Evolutionary conservation across 2,888 invertebrate species (phyloP).

Genomic region (Byasa hedistus): DNA sequence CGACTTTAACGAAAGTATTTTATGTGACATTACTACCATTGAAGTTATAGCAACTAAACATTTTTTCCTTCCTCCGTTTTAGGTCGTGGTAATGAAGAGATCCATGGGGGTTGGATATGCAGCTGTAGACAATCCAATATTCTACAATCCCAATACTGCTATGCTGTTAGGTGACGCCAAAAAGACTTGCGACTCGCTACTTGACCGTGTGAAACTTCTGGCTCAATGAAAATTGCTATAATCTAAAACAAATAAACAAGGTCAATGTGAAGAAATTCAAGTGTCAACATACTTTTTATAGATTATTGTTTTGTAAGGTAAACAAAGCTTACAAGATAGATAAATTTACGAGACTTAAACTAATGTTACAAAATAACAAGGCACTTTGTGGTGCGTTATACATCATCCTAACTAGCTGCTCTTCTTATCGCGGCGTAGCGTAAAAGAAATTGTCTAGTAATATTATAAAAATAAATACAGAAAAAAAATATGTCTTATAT

Average conservation of each 20-base stretch:
- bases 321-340: not conserved
- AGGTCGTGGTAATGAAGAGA: conserved; percentile 95
- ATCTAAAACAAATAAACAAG: not conserved
- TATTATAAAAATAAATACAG: no score
- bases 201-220: conserved; percentile 81
- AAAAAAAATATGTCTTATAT: no score
- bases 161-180: conserved; percentile 95
- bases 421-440: no score
- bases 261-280: not conserved
- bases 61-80: conserved; percentile 6
- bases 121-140: conserved; percentile 95
- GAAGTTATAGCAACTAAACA: no score
- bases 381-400: not conserved
- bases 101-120: conserved; percentile 94
- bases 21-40: no score
- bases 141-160: conserved; percentile 92
- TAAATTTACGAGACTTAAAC: not conserved
- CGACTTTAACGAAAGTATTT: no score
- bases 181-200: conserved; percentile 91
- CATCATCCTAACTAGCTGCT: not conserved
- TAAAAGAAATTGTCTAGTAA: no score
- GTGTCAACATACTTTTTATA: not conserved
- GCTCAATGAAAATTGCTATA: conserved; percentile 41
- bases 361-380: no score
- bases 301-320: not conserved